Evolutionary conservation across 2,888 invertebrate genomes (phyloP).

Genomic region (Cancer borealis): DNA sequence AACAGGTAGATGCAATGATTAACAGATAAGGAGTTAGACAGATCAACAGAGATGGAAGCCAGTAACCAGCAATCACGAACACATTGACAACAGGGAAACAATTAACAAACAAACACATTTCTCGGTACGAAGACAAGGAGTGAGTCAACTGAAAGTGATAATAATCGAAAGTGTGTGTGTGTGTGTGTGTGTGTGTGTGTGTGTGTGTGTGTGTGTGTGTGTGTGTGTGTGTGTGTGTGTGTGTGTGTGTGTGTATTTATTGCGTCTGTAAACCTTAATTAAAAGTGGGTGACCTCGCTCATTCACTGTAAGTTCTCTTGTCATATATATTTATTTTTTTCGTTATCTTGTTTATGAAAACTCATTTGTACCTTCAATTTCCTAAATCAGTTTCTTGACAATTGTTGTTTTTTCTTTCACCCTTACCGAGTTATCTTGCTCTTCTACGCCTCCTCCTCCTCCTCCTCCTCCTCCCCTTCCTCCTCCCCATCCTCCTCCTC

Average conservation of each 20-base stretch:
- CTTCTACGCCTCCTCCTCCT: background rate
- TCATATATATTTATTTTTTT: background rate
- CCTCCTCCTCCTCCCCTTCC: background rate
- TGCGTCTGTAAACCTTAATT: background rate
- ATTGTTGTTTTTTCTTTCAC: background rate
- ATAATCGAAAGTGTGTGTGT: conserved; percentile 24
- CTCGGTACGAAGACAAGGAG: background rate
- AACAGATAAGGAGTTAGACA: background rate
- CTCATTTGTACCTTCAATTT: background rate
- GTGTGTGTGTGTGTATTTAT: conserved; percentile 41
- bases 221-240: conserved; percentile 46
- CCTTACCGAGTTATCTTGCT: background rate
- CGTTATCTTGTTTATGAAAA: background rate
- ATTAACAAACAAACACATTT: background rate
- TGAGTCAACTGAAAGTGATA: background rate
- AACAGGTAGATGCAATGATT: background rate
- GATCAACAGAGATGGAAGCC: background rate
- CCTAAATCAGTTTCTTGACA: background rate
- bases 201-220: conserved; percentile 47
- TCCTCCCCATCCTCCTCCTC: background rate
- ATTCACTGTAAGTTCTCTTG: background rate
- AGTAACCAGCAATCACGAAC: background rate
- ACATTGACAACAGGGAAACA: background rate
- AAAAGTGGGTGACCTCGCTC: conserved; percentile 3
- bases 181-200: conserved; percentile 46